Evolutionary conservation across 2,113 vertebrate genomes (phyloP), one percentile per base, ranked within the genome.

Genomic region (Lagopus muta): DNA sequence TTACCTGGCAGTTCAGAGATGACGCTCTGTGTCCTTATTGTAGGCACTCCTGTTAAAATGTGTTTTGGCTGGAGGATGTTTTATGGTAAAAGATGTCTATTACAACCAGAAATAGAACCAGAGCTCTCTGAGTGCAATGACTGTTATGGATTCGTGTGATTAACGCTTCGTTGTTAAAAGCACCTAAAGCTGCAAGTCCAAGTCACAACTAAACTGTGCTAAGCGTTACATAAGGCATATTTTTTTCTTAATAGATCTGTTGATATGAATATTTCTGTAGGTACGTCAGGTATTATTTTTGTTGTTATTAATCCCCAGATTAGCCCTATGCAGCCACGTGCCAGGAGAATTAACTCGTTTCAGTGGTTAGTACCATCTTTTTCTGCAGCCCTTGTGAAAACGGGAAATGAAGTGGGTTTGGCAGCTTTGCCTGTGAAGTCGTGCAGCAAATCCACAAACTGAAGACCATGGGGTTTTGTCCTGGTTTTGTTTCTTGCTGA

Each of bases 121-220:
- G 78, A 58, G 62, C 61, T 89, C 93, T 86, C 78, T 1, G 2
- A 78, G 81, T 85, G 42, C 82, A 78, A 1, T 19, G 34, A 55
- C 64, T 83, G 15, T 77, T 88, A 57, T 10, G 48, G 52, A 75
- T 90, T 81, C 83, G 20, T 86, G 47, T 66, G 52, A 86, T 74
- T 95, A 93, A 85, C 86, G 89, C 86, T 86, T 88, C n/a, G 64
- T 57, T 80, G 47, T 61, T 88, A 71, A 90, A 93, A 78, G n/a
- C 20, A 34, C 52, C 8, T 32, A 86, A 86, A 93, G 3, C 65
- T 86, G 50, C 21, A 81, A 88, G 70, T 75, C 43, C 77, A 70
- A 94, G 62, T 58, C 25, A 40, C 72, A 83, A 64, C 13, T 13
- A 90, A 92, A 38, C 91, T 88, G 36, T 83, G 32, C 71, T 85